Percentiles rank a stretch among this genome's conserved stretches.
Evolutionary conservation across 2,113 vertebrate species (phyloP).

Genomic region (Cinclus cinclus): DNA sequence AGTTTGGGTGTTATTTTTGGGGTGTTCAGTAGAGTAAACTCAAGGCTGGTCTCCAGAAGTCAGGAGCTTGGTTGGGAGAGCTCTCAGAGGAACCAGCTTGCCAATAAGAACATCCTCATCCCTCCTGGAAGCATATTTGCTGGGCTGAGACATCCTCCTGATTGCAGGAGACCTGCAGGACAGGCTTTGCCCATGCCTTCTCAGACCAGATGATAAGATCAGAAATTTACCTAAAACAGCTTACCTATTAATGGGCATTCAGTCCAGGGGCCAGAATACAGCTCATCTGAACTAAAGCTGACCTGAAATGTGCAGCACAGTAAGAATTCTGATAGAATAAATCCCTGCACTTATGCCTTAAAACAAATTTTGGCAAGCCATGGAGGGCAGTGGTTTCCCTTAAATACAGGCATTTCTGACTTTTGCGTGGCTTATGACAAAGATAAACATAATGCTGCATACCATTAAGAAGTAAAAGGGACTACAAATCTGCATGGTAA

Average conservation of each 20-base stretch:
- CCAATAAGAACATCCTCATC: not conserved
- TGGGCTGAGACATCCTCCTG: not conserved
- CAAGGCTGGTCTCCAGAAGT: not conserved
- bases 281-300: not conserved
- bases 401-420: not conserved
- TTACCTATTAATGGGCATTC: not conserved
- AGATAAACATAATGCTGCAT: not conserved
- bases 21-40: not conserved
- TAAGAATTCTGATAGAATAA: not conserved
- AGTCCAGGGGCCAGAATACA: not conserved
- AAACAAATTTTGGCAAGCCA: not conserved
- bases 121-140: not conserved
- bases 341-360: not conserved
- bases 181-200: not conserved
- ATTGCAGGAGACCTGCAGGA: not conserved
- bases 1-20: not conserved
- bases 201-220: not conserved
- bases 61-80: not conserved
- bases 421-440: not conserved
- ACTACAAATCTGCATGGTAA: not conserved
- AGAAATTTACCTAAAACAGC: not conserved
- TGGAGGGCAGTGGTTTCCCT: not conserved
- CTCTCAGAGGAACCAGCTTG: not conserved
- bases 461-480: not conserved
- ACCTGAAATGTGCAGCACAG: not conserved